Conservation (phyloP, 1,140 invertebrate species). For the Pachyrhynchus sulphureomaculatus region DNA sequence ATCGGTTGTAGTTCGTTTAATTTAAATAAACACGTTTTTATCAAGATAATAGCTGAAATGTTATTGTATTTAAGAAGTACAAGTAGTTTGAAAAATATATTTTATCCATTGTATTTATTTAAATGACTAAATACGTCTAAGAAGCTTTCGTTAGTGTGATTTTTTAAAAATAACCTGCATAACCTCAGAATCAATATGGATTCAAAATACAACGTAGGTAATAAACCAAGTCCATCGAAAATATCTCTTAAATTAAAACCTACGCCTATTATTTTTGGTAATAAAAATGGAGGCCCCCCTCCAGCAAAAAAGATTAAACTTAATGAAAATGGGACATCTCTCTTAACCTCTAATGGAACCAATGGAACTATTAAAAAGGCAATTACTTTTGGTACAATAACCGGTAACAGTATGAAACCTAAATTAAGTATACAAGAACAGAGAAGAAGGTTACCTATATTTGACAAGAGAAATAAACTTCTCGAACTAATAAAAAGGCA, state of each 20-base stretch:
- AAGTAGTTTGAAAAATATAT: too few species aligned
- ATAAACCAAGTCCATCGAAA: conserved; percentile 33
- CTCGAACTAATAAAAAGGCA: conserved; percentile 58
- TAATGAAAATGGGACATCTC: not conserved
- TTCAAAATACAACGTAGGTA: conserved; percentile 39
- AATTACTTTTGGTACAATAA: conserved; percentile 22
- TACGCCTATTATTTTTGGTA: conserved; percentile 40
- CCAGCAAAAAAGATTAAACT: conserved; percentile 18
- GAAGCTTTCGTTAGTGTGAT: too few species aligned
- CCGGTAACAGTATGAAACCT: conserved; percentile 33
- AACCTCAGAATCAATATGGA: too few species aligned
- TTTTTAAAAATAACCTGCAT: too few species aligned
- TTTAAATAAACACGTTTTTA: too few species aligned
- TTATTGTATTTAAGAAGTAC: too few species aligned
- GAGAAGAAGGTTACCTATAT: conserved; percentile 56
- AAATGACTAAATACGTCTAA: too few species aligned
- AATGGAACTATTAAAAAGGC: conserved; percentile 14
- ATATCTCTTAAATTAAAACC: conserved; percentile 42
- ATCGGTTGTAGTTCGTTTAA: too few species aligned
- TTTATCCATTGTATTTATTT: too few species aligned
- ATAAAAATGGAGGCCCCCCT: conserved; percentile 33
- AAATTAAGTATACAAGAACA: conserved; percentile 54
- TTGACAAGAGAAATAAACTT: conserved; percentile 56
- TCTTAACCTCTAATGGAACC: not conserved
- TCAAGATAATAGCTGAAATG: too few species aligned